Evolutionary conservation across 2,797 vertebrate genomes (phyloP).

Genomic region (Atherinosoma microstoma): DNA sequence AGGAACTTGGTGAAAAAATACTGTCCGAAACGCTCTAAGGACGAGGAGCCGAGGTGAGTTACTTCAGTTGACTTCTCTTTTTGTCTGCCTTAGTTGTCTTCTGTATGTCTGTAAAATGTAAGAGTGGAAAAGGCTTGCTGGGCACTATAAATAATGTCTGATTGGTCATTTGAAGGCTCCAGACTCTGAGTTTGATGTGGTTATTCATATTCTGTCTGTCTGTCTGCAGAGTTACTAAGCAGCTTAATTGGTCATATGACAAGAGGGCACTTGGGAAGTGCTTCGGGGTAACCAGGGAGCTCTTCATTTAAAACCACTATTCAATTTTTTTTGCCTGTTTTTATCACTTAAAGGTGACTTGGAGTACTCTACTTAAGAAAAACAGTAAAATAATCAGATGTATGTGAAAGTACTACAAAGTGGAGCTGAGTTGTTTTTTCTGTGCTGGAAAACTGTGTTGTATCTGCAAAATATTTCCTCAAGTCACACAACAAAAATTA

Average conservation of each 20-base stretch:
- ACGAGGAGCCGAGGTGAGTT: constrained; percentile 95
- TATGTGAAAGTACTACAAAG: not conserved
- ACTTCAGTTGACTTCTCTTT: not conserved
- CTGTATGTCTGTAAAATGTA: not conserved
- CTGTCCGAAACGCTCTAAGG: constrained; percentile 96
- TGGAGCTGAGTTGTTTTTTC: not conserved
- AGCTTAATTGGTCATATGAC: constrained; percentile 5
- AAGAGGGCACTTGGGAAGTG: not conserved
- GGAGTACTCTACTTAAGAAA: not conserved
- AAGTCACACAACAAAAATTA: no score
- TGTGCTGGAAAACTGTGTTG: not conserved
- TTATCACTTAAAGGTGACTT: not conserved
- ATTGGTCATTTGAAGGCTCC: constrained; percentile 9
- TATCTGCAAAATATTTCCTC: not conserved
- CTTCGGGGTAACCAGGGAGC: not conserved
- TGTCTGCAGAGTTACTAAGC: constrained; percentile 6
- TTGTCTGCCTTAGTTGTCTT: not conserved
- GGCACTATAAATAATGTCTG: constrained; percentile 18
- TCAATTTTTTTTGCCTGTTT: not conserved
- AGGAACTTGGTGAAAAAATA: constrained; percentile 99
- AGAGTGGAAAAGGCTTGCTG: not conserved
- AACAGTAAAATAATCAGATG: not conserved
- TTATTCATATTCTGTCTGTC: not conserved
- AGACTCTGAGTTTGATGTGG: constrained; percentile 3
- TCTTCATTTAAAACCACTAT: not conserved